Evolutionary conservation across 2,113 vertebrate genomes (phyloP).

Genomic region (Rhineura floridana): DNA sequence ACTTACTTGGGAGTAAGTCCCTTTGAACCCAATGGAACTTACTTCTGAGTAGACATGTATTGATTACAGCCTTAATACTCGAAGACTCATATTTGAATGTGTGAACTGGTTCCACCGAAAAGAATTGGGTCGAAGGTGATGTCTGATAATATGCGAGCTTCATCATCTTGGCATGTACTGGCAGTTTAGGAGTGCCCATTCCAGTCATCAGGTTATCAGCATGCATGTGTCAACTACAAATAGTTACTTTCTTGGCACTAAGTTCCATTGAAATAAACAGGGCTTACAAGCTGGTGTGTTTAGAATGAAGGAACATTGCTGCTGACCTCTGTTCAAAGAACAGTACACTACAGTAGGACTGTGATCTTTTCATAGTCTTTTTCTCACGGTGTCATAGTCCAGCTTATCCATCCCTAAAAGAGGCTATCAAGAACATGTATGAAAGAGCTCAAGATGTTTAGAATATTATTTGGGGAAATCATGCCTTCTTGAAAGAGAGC

Average conservation of each 20-base stretch:
- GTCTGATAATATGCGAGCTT: not conserved
- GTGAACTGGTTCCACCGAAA: not conserved
- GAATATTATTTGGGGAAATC: slow-evolving; percentile 13
- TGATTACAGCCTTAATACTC: not conserved
- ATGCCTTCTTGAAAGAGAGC: slow-evolving; percentile 52
- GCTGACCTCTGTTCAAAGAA: not conserved
- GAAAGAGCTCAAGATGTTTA: not conserved
- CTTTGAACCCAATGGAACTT: too few species aligned
- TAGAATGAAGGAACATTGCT: not conserved
- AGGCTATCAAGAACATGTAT: not conserved
- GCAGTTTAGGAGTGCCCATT: not conserved
- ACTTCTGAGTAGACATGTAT: too few species aligned
- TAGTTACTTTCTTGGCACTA: not conserved
- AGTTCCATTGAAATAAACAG: too few species aligned
- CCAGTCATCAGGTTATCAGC: not conserved
- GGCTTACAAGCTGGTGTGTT: not conserved
- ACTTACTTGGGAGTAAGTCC: too few species aligned
- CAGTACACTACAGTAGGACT: not conserved
- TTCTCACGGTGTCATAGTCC: not conserved
- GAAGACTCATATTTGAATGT: not conserved
- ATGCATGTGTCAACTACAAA: not conserved
- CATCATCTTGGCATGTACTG: not conserved
- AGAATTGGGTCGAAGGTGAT: not conserved
- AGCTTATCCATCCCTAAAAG: not conserved
- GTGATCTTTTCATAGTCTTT: not conserved